phyloP scores from a whole-genome alignment of 2,888 invertebrate genomes.

The Drosophila mimetica region DNA sequence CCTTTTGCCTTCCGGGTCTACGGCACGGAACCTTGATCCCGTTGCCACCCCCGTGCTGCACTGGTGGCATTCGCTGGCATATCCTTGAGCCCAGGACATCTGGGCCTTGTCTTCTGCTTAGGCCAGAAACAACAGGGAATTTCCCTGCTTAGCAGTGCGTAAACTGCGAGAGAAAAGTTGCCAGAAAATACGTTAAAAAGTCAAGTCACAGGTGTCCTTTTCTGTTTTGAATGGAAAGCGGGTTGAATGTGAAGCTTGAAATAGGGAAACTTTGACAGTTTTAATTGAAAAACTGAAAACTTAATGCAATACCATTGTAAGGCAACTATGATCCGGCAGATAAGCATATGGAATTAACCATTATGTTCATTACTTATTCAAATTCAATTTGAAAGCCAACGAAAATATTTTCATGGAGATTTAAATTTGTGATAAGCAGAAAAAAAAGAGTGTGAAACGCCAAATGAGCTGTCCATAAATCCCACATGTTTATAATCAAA shows the following conservation, averaged over 20 bases:
- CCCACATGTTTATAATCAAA: slow-evolving; percentile 81
- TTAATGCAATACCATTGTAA: slow-evolving; percentile 12
- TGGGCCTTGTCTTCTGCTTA: slow-evolving; percentile 44
- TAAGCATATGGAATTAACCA: slow-evolving; percentile 29
- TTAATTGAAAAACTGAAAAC: slow-evolving; percentile 47
- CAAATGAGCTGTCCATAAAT: slow-evolving; percentile 74
- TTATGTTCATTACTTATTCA: slow-evolving; percentile 50
- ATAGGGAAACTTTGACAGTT: slow-evolving; percentile 29
- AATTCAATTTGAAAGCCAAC: slow-evolving; percentile 70
- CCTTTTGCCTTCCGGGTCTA: slow-evolving; percentile 12
- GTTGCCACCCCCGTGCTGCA: slow-evolving; percentile 40
- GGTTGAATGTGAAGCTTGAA: slow-evolving; percentile 13
- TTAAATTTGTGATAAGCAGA: slow-evolving; percentile 58
- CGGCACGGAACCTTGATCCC: slow-evolving; percentile 17
- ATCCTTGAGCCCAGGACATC: slow-evolving; percentile 31
- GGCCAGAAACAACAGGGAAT: slow-evolving; percentile 19
- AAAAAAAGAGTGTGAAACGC: slow-evolving; percentile 41
- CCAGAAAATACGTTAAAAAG: slow-evolving; percentile 66
- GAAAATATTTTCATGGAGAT: slow-evolving; percentile 44
- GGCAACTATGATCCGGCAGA: slow-evolving; percentile 27
- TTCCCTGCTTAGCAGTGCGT: slow-evolving; percentile 61
- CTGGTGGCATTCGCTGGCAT: slow-evolving; percentile 16
- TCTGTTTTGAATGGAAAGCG: slow-evolving; percentile 3
- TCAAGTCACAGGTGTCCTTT: slow-evolving; percentile 51
- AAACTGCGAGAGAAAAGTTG: slow-evolving; percentile 57